phyloP scores from a whole-genome alignment of 2,888 invertebrate species.

The Zaprionus lineosus region DNA sequence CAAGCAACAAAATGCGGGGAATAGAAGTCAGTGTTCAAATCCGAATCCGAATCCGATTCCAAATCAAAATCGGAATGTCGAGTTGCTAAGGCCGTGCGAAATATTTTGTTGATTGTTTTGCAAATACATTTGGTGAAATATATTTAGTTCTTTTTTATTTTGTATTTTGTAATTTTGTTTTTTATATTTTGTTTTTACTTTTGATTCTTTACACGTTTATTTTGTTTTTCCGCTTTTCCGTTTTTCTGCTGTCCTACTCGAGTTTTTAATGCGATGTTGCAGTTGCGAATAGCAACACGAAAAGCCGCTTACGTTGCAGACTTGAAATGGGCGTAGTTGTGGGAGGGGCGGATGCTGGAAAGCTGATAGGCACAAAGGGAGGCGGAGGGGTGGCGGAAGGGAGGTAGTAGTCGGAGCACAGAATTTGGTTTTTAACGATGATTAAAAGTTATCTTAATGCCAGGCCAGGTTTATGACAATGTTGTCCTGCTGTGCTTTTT shows the following conservation, averaged over 20 bases:
- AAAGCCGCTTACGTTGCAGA: constrained; percentile 70
- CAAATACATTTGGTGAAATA: constrained; percentile 34
- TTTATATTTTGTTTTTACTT: constrained; percentile 12
- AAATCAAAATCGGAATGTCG: constrained; percentile 6
- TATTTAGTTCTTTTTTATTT: constrained; percentile 29
- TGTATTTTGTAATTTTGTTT: constrained; percentile 28
- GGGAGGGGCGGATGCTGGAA: too few relatives aligned
- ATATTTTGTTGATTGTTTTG: constrained; percentile 37
- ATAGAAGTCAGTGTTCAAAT: too few relatives aligned
- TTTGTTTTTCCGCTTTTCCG: too few relatives aligned
- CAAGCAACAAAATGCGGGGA: too few relatives aligned
- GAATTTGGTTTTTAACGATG: constrained; percentile 65
- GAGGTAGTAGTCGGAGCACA: too few relatives aligned
- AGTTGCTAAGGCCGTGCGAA: constrained; percentile 43
- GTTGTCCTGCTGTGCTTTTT: constrained; percentile 47
- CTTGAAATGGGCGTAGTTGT: constrained; percentile 14
- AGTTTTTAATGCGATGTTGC: constrained; percentile 33
- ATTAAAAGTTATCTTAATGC: constrained; percentile 77
- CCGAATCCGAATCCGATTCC: constrained; percentile 17
- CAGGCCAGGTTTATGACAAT: constrained; percentile 68
- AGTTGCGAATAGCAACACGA: constrained; percentile 54
- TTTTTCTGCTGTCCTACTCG: too few relatives aligned
- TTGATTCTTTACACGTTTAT: constrained; percentile 30
- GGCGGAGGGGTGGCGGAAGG: not conserved
- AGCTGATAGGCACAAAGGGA: too few relatives aligned